Base-by-base conservation (phyloP, 2,113 vertebrate species). In the Percina caprodes region DNA sequence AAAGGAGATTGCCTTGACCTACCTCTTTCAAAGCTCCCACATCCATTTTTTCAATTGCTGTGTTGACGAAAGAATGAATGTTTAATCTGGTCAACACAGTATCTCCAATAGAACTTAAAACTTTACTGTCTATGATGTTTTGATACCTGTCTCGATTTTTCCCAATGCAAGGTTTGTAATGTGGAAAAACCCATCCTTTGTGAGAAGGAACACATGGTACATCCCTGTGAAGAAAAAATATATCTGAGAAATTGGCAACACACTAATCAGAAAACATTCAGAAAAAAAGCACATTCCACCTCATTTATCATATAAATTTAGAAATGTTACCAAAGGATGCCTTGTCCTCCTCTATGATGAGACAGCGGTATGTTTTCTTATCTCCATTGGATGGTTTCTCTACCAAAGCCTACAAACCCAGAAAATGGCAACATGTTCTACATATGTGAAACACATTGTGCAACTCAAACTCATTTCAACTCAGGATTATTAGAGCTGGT, bases 21-120 rank as follows among this genome's bases (percentile, higher is more conserved):
- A 97, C 98, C 92, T 96, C 92, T 84, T 96, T 97, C 78, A 96
- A 95, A 1, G 88, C 46, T 54, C 42, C 85, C 30, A 96, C 45
- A 75, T 98, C 97, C 94, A 92, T 94, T 86, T 90, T 95, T 83
- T 95, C 95, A 89, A 98, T 92, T 0, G 97, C 98, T 99, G 77
- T 0, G 79, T 81, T 46, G 35, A 63, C 9, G 66, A 89, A 84
- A 62, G 86, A 61, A 61, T 18, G 4, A 35, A 61, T 35, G 2
- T 63, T 58, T 65, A 23, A 30, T 21, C 56, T 51, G 3, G 18
- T 79, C 7, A 66, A 69, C 10, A 80, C n/a, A 72, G 13, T 45
- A 1, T 8, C 39, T 59, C 15, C 21, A 52, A 48, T 5, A 35
- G 30, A 42, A 72, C 14, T 54, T 24, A 26, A 14, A 39, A 35